phyloP scores from a whole-genome alignment of 2,888 invertebrate genomes.

The Lampropteryx suffumata region DNA sequence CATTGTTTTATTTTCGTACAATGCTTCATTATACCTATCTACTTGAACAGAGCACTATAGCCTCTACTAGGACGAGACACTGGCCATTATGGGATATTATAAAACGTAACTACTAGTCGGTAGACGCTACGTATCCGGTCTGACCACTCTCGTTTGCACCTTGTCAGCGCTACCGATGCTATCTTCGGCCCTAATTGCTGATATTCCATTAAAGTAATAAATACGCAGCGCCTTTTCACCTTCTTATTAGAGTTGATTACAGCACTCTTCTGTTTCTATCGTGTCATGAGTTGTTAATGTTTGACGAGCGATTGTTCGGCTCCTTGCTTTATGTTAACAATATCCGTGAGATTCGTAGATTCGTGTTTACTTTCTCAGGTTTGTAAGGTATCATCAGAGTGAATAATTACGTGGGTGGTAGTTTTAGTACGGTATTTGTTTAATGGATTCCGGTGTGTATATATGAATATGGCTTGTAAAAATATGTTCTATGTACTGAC shows the following conservation, averaged over 20 bases:
- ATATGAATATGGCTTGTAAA: slow-evolving; percentile 36
- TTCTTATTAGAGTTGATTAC: slow-evolving; percentile 76
- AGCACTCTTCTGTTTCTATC: slow-evolving; percentile 72
- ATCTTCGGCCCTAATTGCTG: slow-evolving; percentile 77
- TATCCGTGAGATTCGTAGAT: slow-evolving; percentile 59
- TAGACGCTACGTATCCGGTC: slow-evolving; percentile 67
- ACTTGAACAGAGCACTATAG: slow-evolving; percentile 39
- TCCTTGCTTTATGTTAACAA: slow-evolving; percentile 57
- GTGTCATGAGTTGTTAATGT: slow-evolving; percentile 70
- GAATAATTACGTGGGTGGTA: slow-evolving; percentile 52
- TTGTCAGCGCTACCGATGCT: slow-evolving; percentile 80
- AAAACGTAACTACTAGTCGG: slow-evolving; percentile 43
- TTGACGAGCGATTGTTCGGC: slow-evolving; percentile 63
- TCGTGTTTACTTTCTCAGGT: slow-evolving; percentile 60
- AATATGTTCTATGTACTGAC: slow-evolving; percentile 22
- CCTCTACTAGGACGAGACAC: slow-evolving; percentile 41
- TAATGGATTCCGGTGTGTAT: slow-evolving; percentile 42
- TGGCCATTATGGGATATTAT: slow-evolving; percentile 39
- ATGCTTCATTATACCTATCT: slow-evolving; percentile 43
- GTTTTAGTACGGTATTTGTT: slow-evolving; percentile 45
- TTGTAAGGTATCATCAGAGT: slow-evolving; percentile 51
- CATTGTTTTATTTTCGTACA: slow-evolving; percentile 75
- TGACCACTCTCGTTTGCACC: slow-evolving; percentile 79
- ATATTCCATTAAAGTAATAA: slow-evolving; percentile 81
- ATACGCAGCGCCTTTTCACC: slow-evolving; percentile 74